Evolutionary conservation across 2,888 invertebrate genomes (phyloP).

Genomic region (Drosophila suboccidentalis): DNA sequence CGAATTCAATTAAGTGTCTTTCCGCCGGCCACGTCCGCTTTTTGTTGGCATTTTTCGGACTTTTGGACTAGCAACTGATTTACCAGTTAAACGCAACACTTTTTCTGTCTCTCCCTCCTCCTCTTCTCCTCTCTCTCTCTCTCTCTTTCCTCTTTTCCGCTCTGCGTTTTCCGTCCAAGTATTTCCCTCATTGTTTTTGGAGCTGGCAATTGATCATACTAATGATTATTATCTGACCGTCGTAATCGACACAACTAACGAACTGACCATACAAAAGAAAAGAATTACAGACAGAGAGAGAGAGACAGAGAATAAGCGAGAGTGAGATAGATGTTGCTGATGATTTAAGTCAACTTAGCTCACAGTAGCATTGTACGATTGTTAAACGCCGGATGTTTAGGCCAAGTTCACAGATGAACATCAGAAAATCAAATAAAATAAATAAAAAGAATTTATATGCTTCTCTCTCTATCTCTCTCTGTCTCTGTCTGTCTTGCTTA

Average conservation of each 20-base stretch:
- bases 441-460: background rate
- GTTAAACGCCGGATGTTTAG: constrained; percentile 77
- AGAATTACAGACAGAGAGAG: background rate
- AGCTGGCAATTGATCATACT: constrained; percentile 74
- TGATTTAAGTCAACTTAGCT: constrained; percentile 74
- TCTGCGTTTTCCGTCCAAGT: background rate
- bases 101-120: constrained; percentile 48
- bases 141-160: background rate
- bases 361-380: constrained; percentile 60
- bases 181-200: constrained; percentile 15
- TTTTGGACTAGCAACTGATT: constrained; percentile 53
- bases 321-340: constrained; percentile 35
- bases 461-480: background rate
- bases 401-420: constrained; percentile 52
- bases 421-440: constrained; percentile 25
- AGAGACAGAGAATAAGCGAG: background rate
- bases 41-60: background rate
- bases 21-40: constrained; percentile 76
- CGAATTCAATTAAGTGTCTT: constrained; percentile 80
- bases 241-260: constrained; percentile 43
- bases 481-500: background rate
- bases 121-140: background rate
- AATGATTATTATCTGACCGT: constrained; percentile 74
- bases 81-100: constrained; percentile 80
- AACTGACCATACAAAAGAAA: constrained; percentile 13